Evolutionary conservation across 2,888 invertebrate species (phyloP).

Genomic region (Nephrotoma appendiculata): DNA sequence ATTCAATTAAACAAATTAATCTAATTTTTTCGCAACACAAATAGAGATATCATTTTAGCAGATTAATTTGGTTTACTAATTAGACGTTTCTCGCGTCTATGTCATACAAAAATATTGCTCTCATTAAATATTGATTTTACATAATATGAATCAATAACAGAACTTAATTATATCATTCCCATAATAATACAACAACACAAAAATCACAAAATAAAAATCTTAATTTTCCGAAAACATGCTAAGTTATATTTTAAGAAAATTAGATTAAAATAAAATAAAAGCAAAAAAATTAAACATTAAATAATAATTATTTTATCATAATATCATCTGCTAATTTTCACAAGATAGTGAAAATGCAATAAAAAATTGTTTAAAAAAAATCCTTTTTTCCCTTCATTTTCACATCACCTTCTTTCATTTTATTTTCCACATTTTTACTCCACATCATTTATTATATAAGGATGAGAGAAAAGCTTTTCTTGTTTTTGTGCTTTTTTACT

Average conservation of each 20-base stretch:
- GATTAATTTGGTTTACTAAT: not conserved
- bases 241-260: not conserved
- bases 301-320: slow-evolving; percentile 3
- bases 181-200: not conserved
- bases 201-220: not conserved
- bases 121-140: not conserved
- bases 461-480: not conserved
- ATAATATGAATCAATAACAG: not conserved
- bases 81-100: not conserved
- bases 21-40: too few species aligned
- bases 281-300: not conserved
- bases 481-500: not conserved
- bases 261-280: not conserved
- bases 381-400: not conserved
- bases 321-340: slow-evolving; percentile 2
- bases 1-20: not conserved
- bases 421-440: not conserved
- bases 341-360: slow-evolving; percentile 3
- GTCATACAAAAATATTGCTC: not conserved
- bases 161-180: not conserved
- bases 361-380: not conserved
- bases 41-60: not conserved
- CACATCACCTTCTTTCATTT: not conserved
- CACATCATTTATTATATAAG: not conserved
- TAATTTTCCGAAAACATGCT: not conserved